Conservation (phyloP, 2,888 invertebrate genomes). For the Yponomeuta malinellus region DNA sequence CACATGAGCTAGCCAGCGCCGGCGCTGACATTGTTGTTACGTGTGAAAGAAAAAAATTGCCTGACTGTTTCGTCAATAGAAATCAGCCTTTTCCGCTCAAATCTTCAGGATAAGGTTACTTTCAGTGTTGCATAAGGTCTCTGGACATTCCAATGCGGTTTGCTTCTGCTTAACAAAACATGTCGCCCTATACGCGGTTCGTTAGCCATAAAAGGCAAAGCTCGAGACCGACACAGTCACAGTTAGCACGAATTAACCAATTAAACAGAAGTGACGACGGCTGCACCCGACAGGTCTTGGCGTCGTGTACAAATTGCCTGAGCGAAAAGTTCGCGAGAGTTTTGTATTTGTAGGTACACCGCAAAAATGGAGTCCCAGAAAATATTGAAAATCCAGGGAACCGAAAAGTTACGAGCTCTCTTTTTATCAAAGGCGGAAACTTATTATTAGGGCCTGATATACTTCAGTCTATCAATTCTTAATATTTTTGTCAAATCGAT, state of each 20-base stretch:
- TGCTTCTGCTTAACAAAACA: background rate
- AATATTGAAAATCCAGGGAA: background rate
- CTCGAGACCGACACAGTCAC: conserved; percentile 22
- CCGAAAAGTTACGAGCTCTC: background rate
- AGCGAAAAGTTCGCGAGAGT: background rate
- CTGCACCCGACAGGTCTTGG: conserved; percentile 9
- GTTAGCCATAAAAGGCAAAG: conserved; percentile 21
- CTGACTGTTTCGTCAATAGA: background rate
- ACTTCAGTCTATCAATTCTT: too few species aligned
- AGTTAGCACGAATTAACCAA: conserved; percentile 52
- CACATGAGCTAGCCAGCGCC: too few species aligned
- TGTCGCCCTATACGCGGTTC: conserved; percentile 15
- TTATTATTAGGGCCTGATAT: too few species aligned
- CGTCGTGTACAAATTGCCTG: background rate
- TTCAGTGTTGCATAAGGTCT: background rate
- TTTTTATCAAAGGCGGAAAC: too few species aligned
- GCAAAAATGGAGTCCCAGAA: background rate
- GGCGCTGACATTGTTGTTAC: background rate
- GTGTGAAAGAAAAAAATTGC: background rate
- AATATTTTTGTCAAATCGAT: too few species aligned
- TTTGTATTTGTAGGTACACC: background rate
- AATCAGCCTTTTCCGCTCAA: background rate
- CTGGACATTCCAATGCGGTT: background rate
- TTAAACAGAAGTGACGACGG: conserved; percentile 26
- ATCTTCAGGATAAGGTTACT: background rate